phyloP scores from a whole-genome alignment of 1,140 invertebrate species.

The Anadara kagoshimensis region DNA sequence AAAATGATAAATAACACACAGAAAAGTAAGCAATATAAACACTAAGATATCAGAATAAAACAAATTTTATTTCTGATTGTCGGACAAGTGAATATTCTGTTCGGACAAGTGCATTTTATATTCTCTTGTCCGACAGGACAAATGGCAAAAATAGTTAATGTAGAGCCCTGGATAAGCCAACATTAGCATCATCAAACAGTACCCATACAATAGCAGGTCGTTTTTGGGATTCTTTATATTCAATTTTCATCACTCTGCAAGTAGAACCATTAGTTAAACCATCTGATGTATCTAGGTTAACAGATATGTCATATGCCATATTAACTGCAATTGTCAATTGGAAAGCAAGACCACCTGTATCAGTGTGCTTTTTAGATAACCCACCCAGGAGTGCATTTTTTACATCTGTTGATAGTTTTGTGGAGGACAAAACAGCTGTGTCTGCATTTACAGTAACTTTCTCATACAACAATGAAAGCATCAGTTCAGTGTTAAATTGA shows the following conservation, averaged over 20 bases:
- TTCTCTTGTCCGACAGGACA: too few species aligned
- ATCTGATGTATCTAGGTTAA: conserved; percentile 17
- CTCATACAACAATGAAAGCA: not conserved
- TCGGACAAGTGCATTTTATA: too few species aligned
- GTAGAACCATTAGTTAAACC: conserved; percentile 26
- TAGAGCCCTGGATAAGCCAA: too few species aligned
- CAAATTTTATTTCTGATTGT: too few species aligned
- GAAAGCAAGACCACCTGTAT: not conserved
- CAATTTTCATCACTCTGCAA: conserved; percentile 2
- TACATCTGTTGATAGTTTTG: not conserved
- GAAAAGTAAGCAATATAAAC: too few species aligned
- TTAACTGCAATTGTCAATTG: conserved; percentile 7
- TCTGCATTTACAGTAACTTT: not conserved
- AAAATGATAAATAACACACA: too few species aligned
- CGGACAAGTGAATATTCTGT: too few species aligned
- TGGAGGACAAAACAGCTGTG: not conserved
- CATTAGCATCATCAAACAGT: conserved; percentile 23
- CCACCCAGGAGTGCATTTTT: not conserved
- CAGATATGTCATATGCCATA: conserved; percentile 18
- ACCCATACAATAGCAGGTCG: conserved; percentile 35
- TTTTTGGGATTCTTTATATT: conserved; percentile 12
- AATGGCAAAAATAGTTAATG: too few species aligned
- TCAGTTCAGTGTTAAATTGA: not conserved
- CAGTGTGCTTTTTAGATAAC: not conserved
- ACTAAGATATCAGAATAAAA: too few species aligned